Conservation (phyloP, 2,797 vertebrate species). For the Distichodus sexfasciatus region DNA sequence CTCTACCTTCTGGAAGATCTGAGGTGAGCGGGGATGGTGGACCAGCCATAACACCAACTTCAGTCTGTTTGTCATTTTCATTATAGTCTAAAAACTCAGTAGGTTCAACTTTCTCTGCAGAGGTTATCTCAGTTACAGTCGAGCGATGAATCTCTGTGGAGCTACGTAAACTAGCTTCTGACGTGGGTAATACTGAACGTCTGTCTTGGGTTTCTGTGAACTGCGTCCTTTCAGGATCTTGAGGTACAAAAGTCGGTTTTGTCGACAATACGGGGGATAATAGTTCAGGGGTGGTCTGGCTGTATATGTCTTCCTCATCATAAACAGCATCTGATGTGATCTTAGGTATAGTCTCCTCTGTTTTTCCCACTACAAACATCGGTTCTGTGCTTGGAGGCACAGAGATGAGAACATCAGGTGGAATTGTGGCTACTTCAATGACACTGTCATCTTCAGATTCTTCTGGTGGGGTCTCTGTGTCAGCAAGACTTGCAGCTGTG, state of each 20-base stretch:
- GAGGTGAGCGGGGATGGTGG: slow-evolving; percentile 43
- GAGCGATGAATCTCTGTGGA: neutral
- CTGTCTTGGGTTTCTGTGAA: neutral
- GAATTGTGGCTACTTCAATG: slow-evolving; percentile 65
- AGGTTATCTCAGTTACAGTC: neutral
- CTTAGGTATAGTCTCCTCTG: slow-evolving; percentile 61
- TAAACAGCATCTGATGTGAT: slow-evolving; percentile 39
- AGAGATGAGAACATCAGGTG: slow-evolving; percentile 63
- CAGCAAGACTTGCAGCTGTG: neutral
- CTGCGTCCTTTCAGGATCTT: neutral
- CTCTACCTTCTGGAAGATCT: neutral
- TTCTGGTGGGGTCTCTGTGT: slow-evolving; percentile 22
- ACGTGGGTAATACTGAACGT: neutral
- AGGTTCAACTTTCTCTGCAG: slow-evolving; percentile 28
- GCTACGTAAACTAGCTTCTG: neutral
- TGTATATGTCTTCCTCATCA: slow-evolving; percentile 35
- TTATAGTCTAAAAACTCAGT: slow-evolving; percentile 46
- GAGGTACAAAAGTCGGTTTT: neutral
- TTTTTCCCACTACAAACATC: slow-evolving; percentile 58
- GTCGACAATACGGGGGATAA: slow-evolving; percentile 4
- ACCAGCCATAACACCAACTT: slow-evolving; percentile 28
- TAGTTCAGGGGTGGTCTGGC: slow-evolving; percentile 10
- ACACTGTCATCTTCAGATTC: slow-evolving; percentile 60
- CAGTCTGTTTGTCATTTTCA: slow-evolving; percentile 12
- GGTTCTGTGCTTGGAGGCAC: slow-evolving; percentile 60